Base-by-base conservation (phyloP, 2,888 invertebrate genomes). In the Drosophila testacea region DNA sequence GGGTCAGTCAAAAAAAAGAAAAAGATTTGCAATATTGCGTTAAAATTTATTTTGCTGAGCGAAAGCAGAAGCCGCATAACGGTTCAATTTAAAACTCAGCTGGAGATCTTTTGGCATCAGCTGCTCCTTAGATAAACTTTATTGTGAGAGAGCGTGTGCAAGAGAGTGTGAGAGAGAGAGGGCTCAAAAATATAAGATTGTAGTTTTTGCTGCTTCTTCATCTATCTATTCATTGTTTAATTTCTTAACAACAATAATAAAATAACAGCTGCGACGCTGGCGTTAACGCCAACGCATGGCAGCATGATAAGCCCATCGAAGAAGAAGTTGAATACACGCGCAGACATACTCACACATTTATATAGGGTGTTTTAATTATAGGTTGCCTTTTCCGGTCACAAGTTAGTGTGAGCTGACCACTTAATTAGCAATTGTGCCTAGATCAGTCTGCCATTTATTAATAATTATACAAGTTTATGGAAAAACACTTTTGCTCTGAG, bases 241-340 rank as follows among this genome's bases (percentile, higher is more conserved):
- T 69, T 81, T 78, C 55, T 67, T 81, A 64, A 69, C 73, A 77
- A 77, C 73, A 77, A 66, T 51, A 81, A 57, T 65, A 69, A 47
- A 56, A 46, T 42, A 61, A 46, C 46, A 61, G 57, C 16, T 39
- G 32, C 51, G 44, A 46, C 46, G 60, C 34, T 48, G 28, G 44
- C 67, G 60, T 44, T 28, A 28, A 63, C 75, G 44, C 80, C 76
- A 77, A 80, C 71, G 77, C 77, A 70, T 4, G 38, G 46, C 50
- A 54, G 57, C 72, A 76, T 67, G 77, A 77, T 77, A 77, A 77
- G 80, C 76, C 32, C 56, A 62, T 51, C 56, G 60, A 62, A 51
- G 73, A 78, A 74, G 76, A 76, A 77, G 63, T 76, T 75, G 13
- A 48, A 67, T 62, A 74, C 42, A 63, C 41, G 41, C 48, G 38